These are phyloP conservation scores for Melanostoma scalare DNA, from an alignment of 2,888 invertebrate genomes.

Conservation along the genomic window DNA sequence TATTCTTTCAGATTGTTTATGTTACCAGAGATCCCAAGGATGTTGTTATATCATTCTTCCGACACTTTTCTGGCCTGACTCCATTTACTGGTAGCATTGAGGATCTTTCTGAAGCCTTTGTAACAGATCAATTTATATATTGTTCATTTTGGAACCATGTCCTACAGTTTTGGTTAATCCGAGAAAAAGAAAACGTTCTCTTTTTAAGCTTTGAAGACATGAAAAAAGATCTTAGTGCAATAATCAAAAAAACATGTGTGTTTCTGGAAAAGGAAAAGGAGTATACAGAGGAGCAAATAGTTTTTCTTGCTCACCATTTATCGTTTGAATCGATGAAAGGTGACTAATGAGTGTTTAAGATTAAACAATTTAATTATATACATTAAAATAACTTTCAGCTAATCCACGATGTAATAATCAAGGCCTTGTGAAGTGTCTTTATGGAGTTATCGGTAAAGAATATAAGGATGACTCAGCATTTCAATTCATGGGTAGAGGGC, in stretches of 20 bases:
- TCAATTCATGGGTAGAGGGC: constrained; percentile 36
- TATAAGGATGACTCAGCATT: constrained; percentile 21
- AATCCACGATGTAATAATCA: constrained; percentile 38
- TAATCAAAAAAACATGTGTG: neutral
- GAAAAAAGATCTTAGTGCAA: constrained; percentile 19
- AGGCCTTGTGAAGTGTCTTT: neutral
- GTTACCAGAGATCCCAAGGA: constrained; percentile 26
- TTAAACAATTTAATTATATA: neutral
- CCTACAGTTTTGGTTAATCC: constrained; percentile 39
- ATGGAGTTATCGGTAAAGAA: neutral
- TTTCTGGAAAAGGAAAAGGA: constrained; percentile 20
- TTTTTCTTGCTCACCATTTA: constrained; percentile 9
- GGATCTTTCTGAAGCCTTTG: constrained; percentile 75
- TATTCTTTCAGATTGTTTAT: constrained; percentile 30
- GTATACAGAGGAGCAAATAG: constrained; percentile 7
- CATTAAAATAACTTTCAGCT: neutral
- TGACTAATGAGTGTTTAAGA: neutral
- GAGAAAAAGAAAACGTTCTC: constrained; percentile 19
- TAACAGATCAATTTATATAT: constrained; percentile 41
- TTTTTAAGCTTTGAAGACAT: constrained; percentile 35
- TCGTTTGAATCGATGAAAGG: constrained; percentile 48
- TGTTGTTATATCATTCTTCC: constrained; percentile 28
- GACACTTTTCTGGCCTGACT: constrained; percentile 6
- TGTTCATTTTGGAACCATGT: constrained; percentile 61
- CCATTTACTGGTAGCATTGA: constrained; percentile 74